Conservation (phyloP, 2,113 vertebrate species). For the Mus pahari region DNA sequence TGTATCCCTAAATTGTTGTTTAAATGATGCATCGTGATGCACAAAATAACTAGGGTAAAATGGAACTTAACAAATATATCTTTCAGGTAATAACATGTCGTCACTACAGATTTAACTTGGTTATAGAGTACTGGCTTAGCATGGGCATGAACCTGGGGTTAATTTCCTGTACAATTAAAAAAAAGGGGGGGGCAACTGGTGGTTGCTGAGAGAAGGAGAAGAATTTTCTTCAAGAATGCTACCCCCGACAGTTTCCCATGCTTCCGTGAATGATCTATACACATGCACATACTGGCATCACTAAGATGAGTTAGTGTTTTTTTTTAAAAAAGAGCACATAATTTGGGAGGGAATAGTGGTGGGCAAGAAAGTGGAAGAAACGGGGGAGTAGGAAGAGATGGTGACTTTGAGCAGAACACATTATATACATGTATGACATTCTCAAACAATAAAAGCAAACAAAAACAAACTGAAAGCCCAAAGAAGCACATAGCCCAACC, state of each 20-base stretch:
- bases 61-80: slow-evolving; percentile 41
- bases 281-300: background rate
- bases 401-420: too few species aligned
- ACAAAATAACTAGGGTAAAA: slow-evolving; percentile 26
- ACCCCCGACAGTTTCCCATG: too few species aligned
- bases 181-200: background rate
- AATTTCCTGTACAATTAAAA: background rate
- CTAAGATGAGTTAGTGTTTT: too few species aligned
- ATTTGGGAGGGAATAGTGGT: background rate
- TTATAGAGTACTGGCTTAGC: background rate
- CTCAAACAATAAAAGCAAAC: background rate
- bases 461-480: background rate
- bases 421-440: background rate
- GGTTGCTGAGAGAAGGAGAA: background rate
- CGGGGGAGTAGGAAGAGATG: background rate
- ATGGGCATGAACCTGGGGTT: background rate
- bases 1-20: background rate
- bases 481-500: background rate
- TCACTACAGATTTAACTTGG: background rate
- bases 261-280: too few species aligned
- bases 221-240: background rate
- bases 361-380: background rate
- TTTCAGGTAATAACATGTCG: slow-evolving; percentile 34
- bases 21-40: slow-evolving; percentile 40
- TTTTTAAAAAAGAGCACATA: background rate